Base-by-base conservation (phyloP, 2,113 vertebrate species). In the Ciconia boyciana region DNA sequence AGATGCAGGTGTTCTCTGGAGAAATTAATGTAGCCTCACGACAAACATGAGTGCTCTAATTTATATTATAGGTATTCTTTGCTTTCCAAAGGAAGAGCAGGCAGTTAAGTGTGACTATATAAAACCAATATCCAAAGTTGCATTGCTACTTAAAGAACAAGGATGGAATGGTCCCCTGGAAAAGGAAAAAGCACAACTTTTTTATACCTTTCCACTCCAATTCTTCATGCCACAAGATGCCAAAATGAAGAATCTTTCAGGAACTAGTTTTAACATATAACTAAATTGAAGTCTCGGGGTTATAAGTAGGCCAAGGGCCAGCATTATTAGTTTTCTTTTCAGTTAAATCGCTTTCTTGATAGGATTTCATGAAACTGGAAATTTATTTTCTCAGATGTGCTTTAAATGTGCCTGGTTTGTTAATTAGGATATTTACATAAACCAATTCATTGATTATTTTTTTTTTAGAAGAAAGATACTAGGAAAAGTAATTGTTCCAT, bases 191-290 rank as follows among this genome's bases (percentile, higher is more conserved):
- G 3, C 1, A 0, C 2, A 28, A 9, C 4, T 43, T 52, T 68
- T 80, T 52, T 39, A 69, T 62, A 65, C 12, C 4, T 74, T 79
- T 77, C 32, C 31, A 60, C 13, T 39, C 19, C 19, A 90, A 43
- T 76, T 87, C 90, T 82, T 64, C 13, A 34, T 65, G 64, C 49
- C 54, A 69, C 16, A 25, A 64, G 41, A 74, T 68, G 58, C 57
- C 54, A 94, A 84, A 81, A 83, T 3, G 36, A 79, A 91, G 43
- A 55, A 58, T 49, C 21, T 80, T 96, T 83, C 80, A 82, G 61
- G 65, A 95, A 52, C 58, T 65, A 91, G 55, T 83, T 91, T 96
- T 76, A 84, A 84, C 44, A 79, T 95, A 77, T 62, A 94, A 92
- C 55, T 93, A 91, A 83, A 88, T 11, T 57, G 41, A 74, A 65